These are phyloP conservation scores for Notocelia uddmanniana DNA, from an alignment of 2,888 invertebrate species.

Conservation along the genomic window DNA sequence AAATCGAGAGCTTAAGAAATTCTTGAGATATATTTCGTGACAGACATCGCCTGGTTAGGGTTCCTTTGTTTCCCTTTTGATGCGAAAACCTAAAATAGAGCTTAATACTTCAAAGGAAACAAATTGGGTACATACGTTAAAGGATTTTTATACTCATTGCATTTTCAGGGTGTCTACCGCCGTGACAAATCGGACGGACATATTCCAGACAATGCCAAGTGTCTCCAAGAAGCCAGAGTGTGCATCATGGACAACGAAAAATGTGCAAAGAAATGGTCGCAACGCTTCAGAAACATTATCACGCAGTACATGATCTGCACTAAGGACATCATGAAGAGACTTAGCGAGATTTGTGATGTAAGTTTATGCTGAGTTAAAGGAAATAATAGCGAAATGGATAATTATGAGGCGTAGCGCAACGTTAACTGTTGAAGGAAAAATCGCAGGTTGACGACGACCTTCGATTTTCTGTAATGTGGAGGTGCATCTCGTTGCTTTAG, in stretches of 20 bases:
- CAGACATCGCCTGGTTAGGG: no score
- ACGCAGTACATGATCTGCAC: conserved; percentile 81
- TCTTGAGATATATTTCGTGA: no score
- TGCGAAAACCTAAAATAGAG: no score
- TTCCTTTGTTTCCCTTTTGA: no score
- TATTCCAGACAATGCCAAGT: conserved; percentile 70
- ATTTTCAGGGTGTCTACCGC: conserved; percentile 74
- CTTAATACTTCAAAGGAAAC: no score
- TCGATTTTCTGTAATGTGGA: neutral
- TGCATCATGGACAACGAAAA: conserved; percentile 80
- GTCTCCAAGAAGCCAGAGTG: conserved; percentile 78
- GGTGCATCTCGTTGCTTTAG: neutral
- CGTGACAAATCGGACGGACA: conserved; percentile 57
- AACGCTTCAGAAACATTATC: conserved; percentile 73
- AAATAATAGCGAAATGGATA: no score
- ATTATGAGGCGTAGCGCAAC: no score
- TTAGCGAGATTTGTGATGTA: conserved; percentile 78
- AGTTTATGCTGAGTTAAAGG: conserved; percentile 52
- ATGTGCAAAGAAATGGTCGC: conserved; percentile 80
- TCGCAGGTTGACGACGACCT: neutral
- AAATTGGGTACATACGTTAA: no score
- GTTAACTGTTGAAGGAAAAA: no score
- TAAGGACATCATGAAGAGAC: conserved; percentile 75
- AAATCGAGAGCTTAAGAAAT: no score
- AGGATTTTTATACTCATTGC: neutral